These are phyloP conservation scores for Pantelozetes paolii DNA, from an alignment of 2,888 invertebrate species.

Conservation along the genomic window DNA sequence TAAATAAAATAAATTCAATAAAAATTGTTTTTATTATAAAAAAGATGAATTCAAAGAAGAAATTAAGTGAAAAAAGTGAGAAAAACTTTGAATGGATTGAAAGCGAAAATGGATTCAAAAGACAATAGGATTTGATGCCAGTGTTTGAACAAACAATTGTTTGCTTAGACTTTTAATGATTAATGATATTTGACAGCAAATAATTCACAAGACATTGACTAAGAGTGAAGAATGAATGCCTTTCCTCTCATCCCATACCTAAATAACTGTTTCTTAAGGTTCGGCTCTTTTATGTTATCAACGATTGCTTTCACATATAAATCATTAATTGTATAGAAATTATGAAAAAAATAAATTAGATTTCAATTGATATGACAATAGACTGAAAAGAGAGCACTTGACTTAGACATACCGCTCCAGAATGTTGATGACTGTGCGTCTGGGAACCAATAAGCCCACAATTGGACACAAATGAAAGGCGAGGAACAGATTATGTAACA, in stretches of 20 bases:
- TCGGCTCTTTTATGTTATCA: not conserved
- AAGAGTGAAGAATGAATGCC: conserved; percentile 8
- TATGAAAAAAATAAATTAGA: not conserved
- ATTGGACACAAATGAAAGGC: conserved; percentile 64
- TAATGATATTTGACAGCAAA: conserved; percentile 9
- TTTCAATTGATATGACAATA: not conserved
- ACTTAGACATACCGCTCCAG: conserved; percentile 41
- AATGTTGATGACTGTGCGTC: conserved; percentile 41
- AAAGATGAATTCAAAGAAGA: not conserved
- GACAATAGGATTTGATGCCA: not conserved
- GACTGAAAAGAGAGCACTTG: not conserved
- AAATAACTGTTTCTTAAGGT: not conserved
- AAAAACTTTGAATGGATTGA: not conserved
- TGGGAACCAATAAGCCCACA: conserved; percentile 60
- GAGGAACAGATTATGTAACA: conserved; percentile 66
- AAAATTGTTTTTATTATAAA: too few relatives aligned
- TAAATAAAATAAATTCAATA: too few relatives aligned
- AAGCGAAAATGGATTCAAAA: not conserved
- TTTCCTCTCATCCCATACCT: not conserved
- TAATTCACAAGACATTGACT: not conserved
- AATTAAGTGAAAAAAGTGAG: not conserved
- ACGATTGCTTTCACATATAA: not conserved
- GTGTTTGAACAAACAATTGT: conserved; percentile 10
- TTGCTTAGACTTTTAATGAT: conserved; percentile 12
- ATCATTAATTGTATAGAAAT: not conserved